Conservation (phyloP, 2,888 invertebrate species). For the Desoria tigrina region DNA sequence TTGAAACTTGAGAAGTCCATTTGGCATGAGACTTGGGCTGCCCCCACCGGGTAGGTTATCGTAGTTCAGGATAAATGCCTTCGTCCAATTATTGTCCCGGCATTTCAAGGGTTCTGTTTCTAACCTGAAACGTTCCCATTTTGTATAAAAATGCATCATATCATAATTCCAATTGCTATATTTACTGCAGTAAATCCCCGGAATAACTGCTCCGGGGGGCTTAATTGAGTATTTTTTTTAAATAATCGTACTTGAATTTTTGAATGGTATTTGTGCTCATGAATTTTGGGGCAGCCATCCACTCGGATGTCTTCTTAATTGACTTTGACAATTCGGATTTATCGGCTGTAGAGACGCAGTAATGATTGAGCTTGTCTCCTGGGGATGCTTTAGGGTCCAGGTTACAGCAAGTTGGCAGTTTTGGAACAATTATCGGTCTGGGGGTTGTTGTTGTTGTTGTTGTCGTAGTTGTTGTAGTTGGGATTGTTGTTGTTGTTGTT, state of each 20-base stretch:
- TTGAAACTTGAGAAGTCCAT: constrained; percentile 38
- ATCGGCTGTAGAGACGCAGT: constrained; percentile 22
- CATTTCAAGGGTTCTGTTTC: constrained; percentile 32
- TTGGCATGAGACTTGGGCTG: constrained; percentile 37
- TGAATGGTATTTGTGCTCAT: constrained; percentile 28
- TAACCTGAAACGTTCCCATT: constrained; percentile 18
- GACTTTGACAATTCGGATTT: not conserved
- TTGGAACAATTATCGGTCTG: constrained; percentile 12
- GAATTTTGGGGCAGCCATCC: constrained; percentile 42
- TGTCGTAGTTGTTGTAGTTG: constrained; percentile 15
- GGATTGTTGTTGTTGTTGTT: constrained; percentile 17
- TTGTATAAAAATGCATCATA: not conserved
- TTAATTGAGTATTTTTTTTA: no score
- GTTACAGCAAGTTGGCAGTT: constrained; percentile 35
- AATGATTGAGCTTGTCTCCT: constrained; percentile 29
- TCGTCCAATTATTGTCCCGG: constrained; percentile 32
- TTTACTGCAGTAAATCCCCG: no score
- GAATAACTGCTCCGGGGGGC: not conserved
- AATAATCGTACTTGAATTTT: constrained; percentile 33
- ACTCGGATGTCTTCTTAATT: not conserved
- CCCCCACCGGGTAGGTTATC: constrained; percentile 34
- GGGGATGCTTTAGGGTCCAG: constrained; percentile 27
- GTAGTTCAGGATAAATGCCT: constrained; percentile 37
- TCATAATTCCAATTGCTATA: not conserved
- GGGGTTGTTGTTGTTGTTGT: constrained; percentile 17